phyloP scores from a whole-genome alignment of 2,113 vertebrate species.

The Elanus axillaris region DNA sequence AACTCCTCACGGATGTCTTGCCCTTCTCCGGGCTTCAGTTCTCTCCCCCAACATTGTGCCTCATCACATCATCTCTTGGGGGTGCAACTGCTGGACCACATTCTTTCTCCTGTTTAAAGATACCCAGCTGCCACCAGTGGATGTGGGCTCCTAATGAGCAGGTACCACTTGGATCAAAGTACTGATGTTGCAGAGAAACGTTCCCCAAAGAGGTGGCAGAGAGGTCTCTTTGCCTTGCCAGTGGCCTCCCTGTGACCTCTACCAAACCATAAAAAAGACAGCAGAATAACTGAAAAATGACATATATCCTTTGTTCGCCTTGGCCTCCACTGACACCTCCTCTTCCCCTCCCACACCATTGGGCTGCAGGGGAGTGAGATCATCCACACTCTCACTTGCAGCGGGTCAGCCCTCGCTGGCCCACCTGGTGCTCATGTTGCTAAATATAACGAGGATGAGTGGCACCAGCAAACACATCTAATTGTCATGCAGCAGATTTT shows the following conservation, averaged over 20 bases:
- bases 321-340: not conserved
- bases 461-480: not conserved
- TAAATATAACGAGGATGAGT: slow-evolving; percentile 13
- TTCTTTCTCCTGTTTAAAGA: not conserved
- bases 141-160: not conserved
- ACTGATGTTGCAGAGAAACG: not conserved
- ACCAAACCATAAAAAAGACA: not conserved
- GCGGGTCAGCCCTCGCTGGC: not conserved
- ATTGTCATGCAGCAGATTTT: not conserved
- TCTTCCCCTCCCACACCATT: not conserved
- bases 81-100: not conserved
- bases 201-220: not conserved
- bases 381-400: not conserved
- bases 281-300: not conserved
- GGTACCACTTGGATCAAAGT: not conserved
- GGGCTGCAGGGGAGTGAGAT: not conserved
- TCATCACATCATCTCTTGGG: not conserved
- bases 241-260: not conserved
- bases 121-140: not conserved
- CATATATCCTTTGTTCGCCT: not conserved
- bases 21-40: not conserved
- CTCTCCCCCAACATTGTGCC: not conserved
- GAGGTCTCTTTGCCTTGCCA: not conserved
- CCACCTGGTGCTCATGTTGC: slow-evolving; percentile 4
- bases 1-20: not conserved